Conservation (phyloP, 2,888 invertebrate genomes). For the Cartodere bifasciata region DNA sequence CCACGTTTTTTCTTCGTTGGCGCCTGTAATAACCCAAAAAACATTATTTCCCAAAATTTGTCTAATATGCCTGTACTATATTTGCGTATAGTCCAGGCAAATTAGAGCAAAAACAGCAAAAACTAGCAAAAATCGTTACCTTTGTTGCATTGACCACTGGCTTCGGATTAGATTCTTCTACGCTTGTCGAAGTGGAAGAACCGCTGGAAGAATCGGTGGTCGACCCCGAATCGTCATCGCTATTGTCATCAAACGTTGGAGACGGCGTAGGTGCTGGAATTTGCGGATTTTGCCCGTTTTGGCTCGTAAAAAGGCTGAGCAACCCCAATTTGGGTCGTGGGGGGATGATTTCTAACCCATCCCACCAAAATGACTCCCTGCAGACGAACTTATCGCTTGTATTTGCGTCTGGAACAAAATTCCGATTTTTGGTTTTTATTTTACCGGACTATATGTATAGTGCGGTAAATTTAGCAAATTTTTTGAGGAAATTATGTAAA, state of each 20-base stretch:
- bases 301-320: conserved; percentile 34
- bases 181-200: conserved; percentile 18
- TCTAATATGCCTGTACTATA: too few species aligned
- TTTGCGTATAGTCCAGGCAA: too few species aligned
- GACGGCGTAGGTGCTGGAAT: too few species aligned
- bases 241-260: conserved; percentile 14
- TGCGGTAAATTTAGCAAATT: neutral
- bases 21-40: too few species aligned
- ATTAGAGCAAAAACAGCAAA: too few species aligned
- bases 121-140: too few species aligned
- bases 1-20: conserved; percentile 18
- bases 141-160: too few species aligned
- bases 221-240: conserved; percentile 19
- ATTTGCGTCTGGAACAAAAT: conserved; percentile 4
- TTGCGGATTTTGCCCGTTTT: conserved; percentile 9
- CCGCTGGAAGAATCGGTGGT: conserved; percentile 15
- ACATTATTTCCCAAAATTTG: too few species aligned
- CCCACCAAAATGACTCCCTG: conserved; percentile 62
- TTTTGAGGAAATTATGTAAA: neutral
- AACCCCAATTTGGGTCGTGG: conserved; percentile 49
- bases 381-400: conserved; percentile 35
- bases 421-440: too few species aligned
- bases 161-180: conserved; percentile 27
- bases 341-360: conserved; percentile 52
- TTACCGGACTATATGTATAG: neutral